Evolutionary conservation across 2,797 vertebrate genomes (phyloP).

Genomic region (Siniperca undulata): DNA sequence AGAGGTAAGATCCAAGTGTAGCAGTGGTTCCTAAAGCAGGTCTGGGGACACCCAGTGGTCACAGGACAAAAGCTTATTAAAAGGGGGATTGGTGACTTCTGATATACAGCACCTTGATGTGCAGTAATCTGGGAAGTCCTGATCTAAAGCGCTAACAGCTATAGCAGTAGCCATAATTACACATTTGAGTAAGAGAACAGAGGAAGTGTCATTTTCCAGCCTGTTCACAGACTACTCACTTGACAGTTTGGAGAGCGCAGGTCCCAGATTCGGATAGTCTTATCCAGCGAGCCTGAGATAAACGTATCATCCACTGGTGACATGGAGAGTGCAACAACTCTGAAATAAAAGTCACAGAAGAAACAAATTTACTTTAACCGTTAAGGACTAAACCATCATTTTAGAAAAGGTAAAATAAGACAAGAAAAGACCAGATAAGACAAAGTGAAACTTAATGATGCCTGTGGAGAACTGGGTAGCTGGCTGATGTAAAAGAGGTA

Average conservation of each 20-base stretch:
- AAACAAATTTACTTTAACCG: background rate
- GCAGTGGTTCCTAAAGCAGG: background rate
- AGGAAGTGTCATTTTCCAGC: slow-evolving; percentile 32
- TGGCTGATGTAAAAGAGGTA: background rate
- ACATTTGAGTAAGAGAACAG: slow-evolving; percentile 20
- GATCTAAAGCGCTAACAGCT: background rate
- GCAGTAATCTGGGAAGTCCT: background rate
- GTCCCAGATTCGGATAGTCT: slow-evolving; percentile 95
- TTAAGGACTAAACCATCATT: background rate
- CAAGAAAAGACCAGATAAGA: background rate
- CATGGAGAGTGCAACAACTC: slow-evolving; percentile 95
- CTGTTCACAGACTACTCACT: slow-evolving; percentile 72
- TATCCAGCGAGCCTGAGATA: slow-evolving; percentile 94
- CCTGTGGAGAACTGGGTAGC: background rate
- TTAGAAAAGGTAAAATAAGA: background rate
- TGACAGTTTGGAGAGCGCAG: slow-evolving; percentile 93
- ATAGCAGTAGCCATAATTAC: slow-evolving; percentile 20
- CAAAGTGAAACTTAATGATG: background rate
- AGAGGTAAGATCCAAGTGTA: background rate
- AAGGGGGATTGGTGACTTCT: background rate
- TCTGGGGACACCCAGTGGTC: slow-evolving; percentile 48
- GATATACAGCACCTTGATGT: background rate
- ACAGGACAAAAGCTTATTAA: slow-evolving; percentile 1
- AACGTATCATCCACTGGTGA: slow-evolving; percentile 95
- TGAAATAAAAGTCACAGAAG: slow-evolving; percentile 69